Percentiles rank a stretch among this genome's conserved stretches.
phyloP scores from a whole-genome alignment of 2,797 vertebrate species.

The Nyctibius grandis region DNA sequence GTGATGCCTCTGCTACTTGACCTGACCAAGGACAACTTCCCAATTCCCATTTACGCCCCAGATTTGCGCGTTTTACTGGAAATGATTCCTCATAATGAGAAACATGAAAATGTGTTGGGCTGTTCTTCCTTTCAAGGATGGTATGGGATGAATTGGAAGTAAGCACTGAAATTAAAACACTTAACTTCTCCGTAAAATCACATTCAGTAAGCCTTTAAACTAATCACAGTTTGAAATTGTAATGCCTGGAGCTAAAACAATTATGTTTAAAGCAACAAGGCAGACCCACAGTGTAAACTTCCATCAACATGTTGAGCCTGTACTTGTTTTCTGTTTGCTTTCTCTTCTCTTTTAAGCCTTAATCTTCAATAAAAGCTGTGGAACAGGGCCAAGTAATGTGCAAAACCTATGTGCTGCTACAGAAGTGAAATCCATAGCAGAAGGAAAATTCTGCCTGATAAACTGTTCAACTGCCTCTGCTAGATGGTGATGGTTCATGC shows the following conservation, averaged over 20 bases:
- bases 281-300: neutral
- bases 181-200: neutral
- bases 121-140: neutral
- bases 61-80: neutral
- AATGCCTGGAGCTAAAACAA: conserved; percentile 23
- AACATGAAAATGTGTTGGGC: neutral
- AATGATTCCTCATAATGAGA: neutral
- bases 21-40: neutral
- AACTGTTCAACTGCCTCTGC: neutral
- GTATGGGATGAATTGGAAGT: neutral
- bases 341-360: neutral
- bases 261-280: conserved; percentile 18
- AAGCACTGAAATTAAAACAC: conserved; percentile 6
- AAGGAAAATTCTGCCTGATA: neutral
- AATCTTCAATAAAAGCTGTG: neutral
- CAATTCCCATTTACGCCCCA: neutral
- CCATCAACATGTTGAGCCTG: neutral
- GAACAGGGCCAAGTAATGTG: neutral
- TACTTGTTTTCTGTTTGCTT: conserved; percentile 18
- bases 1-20: neutral
- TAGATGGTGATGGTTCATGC: neutral
- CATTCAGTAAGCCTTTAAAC: conserved; percentile 17
- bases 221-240: conserved; percentile 27
- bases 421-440: neutral
- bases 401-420: neutral